Conservation (phyloP, 2,113 vertebrate genomes). For the Calypte anna region DNA sequence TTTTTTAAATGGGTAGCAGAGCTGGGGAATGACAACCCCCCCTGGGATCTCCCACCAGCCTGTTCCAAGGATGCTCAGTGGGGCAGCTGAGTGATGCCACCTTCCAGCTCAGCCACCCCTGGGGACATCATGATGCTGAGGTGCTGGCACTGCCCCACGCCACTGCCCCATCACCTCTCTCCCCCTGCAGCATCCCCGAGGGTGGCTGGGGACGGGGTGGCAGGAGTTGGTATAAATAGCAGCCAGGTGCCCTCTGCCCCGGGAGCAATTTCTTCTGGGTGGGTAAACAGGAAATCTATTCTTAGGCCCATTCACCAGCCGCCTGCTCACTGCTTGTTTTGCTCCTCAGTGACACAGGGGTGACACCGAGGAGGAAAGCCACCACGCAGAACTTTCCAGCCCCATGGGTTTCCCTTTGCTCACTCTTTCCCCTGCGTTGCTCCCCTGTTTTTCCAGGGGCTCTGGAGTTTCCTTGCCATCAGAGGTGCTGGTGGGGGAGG, state of each 20-base stretch:
- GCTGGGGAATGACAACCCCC: fast-evolving
- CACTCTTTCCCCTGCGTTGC: fast-evolving
- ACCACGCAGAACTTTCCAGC: neutral
- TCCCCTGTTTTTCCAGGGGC: neutral
- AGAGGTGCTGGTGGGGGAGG: fast-evolving
- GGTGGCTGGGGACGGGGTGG: neutral
- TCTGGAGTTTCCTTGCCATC: neutral
- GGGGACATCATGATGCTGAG: neutral
- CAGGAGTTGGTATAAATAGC: slow-evolving; percentile 47
- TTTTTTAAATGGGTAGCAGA: neutral
- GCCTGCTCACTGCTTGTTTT: neutral
- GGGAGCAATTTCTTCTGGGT: neutral
- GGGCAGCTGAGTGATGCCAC: neutral
- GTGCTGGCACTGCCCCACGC: neutral
- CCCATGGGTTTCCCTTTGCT: neutral
- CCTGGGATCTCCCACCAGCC: fast-evolving
- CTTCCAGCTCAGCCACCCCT: neutral
- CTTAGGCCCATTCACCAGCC: slow-evolving; percentile 39
- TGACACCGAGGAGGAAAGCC: neutral
- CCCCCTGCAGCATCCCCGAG: neutral
- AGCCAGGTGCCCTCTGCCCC: slow-evolving; percentile 47
- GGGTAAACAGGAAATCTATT: slow-evolving; percentile 73
- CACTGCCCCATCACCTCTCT: neutral
- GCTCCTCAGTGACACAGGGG: slow-evolving; percentile 6
- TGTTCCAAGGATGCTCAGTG: fast-evolving